Percentiles rank a stretch among this genome's conserved stretches.
Conservation (phyloP, 2,797 vertebrate species). For the Malacoctenus gilli region DNA sequence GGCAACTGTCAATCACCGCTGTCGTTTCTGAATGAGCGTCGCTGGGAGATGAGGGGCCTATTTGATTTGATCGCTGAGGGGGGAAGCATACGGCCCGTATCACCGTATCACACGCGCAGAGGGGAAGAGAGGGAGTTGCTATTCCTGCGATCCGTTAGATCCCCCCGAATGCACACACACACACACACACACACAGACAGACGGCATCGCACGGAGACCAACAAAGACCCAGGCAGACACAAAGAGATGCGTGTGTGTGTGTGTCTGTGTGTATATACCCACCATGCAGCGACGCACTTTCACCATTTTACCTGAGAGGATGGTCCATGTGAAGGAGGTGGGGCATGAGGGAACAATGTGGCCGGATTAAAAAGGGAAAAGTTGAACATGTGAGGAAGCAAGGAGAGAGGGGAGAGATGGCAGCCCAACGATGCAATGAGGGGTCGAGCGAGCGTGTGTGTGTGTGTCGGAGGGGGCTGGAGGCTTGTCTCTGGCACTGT, state of each 20-base stretch:
- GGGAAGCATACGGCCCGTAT: slow-evolving; percentile 65
- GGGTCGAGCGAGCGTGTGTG: slow-evolving; percentile 8
- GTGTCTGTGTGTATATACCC: no score
- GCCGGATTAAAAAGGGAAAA: slow-evolving; percentile 20
- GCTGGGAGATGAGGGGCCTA: slow-evolving; percentile 65
- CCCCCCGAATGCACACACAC: slow-evolving; percentile 37
- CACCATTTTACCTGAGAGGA: slow-evolving; percentile 19
- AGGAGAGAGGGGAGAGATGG: background rate
- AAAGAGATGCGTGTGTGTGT: slow-evolving; percentile 28
- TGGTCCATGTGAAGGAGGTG: slow-evolving; percentile 16
- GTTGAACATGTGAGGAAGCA: slow-evolving; percentile 1
- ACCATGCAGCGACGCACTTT: no score
- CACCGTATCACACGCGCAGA: slow-evolving; percentile 54
- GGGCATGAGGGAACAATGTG: slow-evolving; percentile 8
- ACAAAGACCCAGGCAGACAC: slow-evolving; percentile 26
- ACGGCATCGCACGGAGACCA: slow-evolving; percentile 31
- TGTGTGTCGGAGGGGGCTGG: slow-evolving; percentile 38
- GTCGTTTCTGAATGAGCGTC: slow-evolving; percentile 69
- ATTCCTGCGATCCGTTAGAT: slow-evolving; percentile 58
- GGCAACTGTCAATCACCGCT: slow-evolving; percentile 73
- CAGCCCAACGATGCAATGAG: slow-evolving; percentile 6
- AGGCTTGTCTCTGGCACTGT: slow-evolving; percentile 47
- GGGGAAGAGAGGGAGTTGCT: slow-evolving; percentile 43
- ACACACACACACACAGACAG: background rate
- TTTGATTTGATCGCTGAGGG: slow-evolving; percentile 75